Conservation (phyloP, 2,113 vertebrate genomes). For the Muntiacus reevesi region DNA sequence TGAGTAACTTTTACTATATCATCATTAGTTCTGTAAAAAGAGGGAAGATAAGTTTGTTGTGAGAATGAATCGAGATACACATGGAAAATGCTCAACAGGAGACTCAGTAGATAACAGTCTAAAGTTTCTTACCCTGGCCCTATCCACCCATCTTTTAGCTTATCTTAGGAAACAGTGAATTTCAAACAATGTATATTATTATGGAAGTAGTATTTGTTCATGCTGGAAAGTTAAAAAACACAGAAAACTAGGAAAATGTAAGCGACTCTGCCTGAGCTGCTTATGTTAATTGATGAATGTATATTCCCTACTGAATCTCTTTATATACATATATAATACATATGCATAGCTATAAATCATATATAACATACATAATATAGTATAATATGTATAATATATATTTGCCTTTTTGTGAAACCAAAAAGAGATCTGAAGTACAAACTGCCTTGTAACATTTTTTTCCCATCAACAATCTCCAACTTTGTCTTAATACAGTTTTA, state of each 20-base stretch:
- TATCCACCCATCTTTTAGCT: not conserved
- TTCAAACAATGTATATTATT: not conserved
- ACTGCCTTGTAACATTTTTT: constrained; percentile 3
- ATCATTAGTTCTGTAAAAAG: not conserved
- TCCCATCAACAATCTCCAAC: not conserved
- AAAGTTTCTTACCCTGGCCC: not conserved
- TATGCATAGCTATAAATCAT: not conserved
- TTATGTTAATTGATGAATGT: not conserved
- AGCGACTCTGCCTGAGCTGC: not conserved
- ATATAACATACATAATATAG: not conserved
- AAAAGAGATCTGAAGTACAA: not conserved
- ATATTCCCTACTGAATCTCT: not conserved
- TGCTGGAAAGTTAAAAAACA: not conserved
- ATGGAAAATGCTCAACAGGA: not conserved
- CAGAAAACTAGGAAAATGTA: not conserved
- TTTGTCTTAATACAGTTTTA: not conserved
- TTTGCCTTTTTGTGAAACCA: not conserved
- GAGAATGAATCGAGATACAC: not conserved
- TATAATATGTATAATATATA: not conserved
- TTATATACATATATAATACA: not conserved
- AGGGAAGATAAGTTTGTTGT: not conserved
- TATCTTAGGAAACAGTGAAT: not conserved
- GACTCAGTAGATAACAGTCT: not conserved
- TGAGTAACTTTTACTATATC: not conserved
- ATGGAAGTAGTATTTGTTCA: not conserved